Evolutionary conservation across 2,113 vertebrate genomes (phyloP), one percentile per base, ranked within the genome.

Genomic region (Elachura formosa): DNA sequence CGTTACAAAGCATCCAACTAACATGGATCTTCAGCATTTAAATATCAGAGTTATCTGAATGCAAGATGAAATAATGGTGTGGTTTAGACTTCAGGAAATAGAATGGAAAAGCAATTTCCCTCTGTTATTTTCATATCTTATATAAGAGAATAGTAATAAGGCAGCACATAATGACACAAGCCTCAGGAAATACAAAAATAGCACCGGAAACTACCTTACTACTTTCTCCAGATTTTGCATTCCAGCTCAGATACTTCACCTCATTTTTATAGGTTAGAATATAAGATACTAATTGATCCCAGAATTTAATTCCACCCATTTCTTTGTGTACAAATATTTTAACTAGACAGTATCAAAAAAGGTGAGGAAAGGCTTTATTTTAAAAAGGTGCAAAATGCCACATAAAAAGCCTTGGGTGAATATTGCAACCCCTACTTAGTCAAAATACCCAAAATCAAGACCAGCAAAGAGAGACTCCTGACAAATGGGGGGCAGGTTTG

Each of bases 61-160:
- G 84, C n/a, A 78, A 93, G 72, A 95, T 74, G 72, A 89, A 95
- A 91, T 84, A 89, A 81, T 71, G 75, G 95, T 79, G 78, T 83
- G 73, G 58, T 92, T 93, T 67, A 83, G 72, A 71, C 81, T 85
- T 77, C 87, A 95, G 94, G 94, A 96, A 95, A 89, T 91, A 89
- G 85, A 67, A 66, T 74, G 75, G 92, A 82, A 95, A 97, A 94
- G 80, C 77, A 94, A 82, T 96, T 97, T 87, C 95, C 93, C 94
- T 69, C 81, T 82, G 92, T 84, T 94, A 87, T 76, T 95, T 93
- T 84, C 90, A 68, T 89, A 94, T 72, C 89, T 77, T 86, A 89
- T 93, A 83, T 80, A 69, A 93, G 66, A 95, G 92, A 76, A 90
- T 79, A 93, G 84, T 77, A 75, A 93, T 90, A 93, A 95, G 73